A percentile compares a stretch with the other conserved stretches of the same genome.
Conservation (phyloP, 2,888 invertebrate species). For the Machimus atricapillus region DNA sequence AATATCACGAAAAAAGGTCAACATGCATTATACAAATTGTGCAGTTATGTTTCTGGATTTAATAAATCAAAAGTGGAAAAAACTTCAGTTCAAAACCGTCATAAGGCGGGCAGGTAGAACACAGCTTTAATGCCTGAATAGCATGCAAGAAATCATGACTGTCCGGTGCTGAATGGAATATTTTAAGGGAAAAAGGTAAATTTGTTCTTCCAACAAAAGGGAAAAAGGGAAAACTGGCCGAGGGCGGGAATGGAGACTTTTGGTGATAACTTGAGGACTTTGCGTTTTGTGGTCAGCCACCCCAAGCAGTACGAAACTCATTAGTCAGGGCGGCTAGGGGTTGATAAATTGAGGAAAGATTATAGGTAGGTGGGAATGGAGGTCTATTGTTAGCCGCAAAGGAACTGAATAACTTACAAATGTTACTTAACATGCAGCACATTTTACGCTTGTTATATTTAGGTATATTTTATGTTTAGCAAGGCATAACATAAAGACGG, state of each 20-base stretch:
- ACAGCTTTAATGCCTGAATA: background rate
- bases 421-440: background rate
- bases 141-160: background rate
- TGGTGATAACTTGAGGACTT: background rate
- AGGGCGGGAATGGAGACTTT: background rate
- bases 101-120: background rate
- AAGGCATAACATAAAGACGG: too few relatives aligned
- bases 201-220: background rate
- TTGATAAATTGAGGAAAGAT: background rate
- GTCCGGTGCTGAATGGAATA: background rate
- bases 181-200: background rate
- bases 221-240: too few relatives aligned
- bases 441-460: background rate
- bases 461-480: background rate
- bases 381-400: background rate
- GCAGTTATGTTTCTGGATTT: background rate
- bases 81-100: background rate
- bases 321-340: background rate
- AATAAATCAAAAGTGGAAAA: background rate
- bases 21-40: background rate
- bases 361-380: background rate
- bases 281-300: background rate
- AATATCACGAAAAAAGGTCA: background rate
- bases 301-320: background rate
- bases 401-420: background rate